Evolutionary conservation across 2,888 invertebrate species (phyloP), one percentile per base, ranked within the genome.

Genomic region (Hemistola chrysoprasaria): DNA sequence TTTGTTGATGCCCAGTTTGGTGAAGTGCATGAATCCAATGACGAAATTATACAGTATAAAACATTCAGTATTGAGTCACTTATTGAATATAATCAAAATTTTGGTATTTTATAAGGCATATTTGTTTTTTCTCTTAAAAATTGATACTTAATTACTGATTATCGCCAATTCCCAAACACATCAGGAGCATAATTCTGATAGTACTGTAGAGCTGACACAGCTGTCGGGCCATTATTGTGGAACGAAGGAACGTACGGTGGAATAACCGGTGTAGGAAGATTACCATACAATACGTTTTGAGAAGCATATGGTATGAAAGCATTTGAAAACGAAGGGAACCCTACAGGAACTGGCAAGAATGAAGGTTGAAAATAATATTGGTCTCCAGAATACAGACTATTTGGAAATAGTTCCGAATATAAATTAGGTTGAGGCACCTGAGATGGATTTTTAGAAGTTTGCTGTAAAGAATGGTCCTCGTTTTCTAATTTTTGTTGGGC

Each of bases 221-320:
- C 26, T 9, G 46, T 27, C 1, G 41, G 16, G 2, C 16, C n/a
- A n/a, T n/a, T 16, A n/a, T 26, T 23, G 1, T 48, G 47, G 8
- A 43, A 35, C 3, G 44, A 28, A 10, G 38, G 39, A 9, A 9
- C 32, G 31, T 46, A 22, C 1, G 78, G 61, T 0, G 80, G 70
- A 40, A 68, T 73, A 0, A 73, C 56, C 1, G 80, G 74, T 1
- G 64, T 40, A 1, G 58, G 56, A 2, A 50, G 30, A 8, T 27
- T 47, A 6, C 24, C 28, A 7, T 42, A 37, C n/a, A n/a, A n/a
- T 16, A 16, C 16, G 16, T 3, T 3, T 2, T 16, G 2, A 4
- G 16, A 16, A 16, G 3, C 16, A 16, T 16, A 2, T 3, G 2
- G 2, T 16, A 16, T n/a, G 16, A 4, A 16, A 11, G 11, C 6